A percentile compares a stretch with the other conserved stretches of the same genome.
Evolutionary conservation across 2,888 invertebrate species (phyloP).

Genomic region (Panorpa germanica): DNA sequence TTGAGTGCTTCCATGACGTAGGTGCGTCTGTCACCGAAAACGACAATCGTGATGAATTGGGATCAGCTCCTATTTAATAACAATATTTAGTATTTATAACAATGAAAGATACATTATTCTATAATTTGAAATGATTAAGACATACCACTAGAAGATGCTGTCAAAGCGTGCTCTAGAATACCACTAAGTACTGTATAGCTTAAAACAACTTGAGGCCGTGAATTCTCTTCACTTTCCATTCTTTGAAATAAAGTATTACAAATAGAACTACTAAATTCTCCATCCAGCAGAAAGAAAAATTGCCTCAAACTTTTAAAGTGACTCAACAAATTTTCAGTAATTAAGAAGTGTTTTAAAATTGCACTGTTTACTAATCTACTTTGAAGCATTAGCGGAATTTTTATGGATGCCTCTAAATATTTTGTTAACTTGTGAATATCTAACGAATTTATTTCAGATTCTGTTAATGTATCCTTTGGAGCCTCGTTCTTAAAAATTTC

Average conservation of each 20-base stretch:
- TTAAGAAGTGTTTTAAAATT: constrained; percentile 46
- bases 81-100: constrained; percentile 9
- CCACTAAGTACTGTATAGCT: constrained; percentile 49
- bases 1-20: constrained; percentile 37
- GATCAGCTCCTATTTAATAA: constrained; percentile 27
- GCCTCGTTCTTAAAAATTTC: too few relatives aligned
- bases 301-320: constrained; percentile 56
- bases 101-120: constrained; percentile 2
- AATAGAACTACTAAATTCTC: constrained; percentile 56
- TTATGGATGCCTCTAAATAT: constrained; percentile 44
- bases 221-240: constrained; percentile 40
- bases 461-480: too few relatives aligned
- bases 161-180: constrained; percentile 47
- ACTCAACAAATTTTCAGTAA: constrained; percentile 42
- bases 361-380: constrained; percentile 51
- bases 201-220: constrained; percentile 43
- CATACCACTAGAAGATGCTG: constrained; percentile 42
- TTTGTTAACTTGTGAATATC: constrained; percentile 32
- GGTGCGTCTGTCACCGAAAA: constrained; percentile 41
- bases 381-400: constrained; percentile 47
- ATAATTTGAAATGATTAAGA: constrained; percentile 11
- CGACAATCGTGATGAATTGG: constrained; percentile 39
- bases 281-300: constrained; percentile 62
- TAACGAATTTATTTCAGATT: too few relatives aligned
- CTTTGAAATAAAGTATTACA: constrained; percentile 49